These are phyloP conservation scores for Meriones unguiculatus DNA, from an alignment of 2,113 vertebrate species.

Conservation along the genomic window DNA sequence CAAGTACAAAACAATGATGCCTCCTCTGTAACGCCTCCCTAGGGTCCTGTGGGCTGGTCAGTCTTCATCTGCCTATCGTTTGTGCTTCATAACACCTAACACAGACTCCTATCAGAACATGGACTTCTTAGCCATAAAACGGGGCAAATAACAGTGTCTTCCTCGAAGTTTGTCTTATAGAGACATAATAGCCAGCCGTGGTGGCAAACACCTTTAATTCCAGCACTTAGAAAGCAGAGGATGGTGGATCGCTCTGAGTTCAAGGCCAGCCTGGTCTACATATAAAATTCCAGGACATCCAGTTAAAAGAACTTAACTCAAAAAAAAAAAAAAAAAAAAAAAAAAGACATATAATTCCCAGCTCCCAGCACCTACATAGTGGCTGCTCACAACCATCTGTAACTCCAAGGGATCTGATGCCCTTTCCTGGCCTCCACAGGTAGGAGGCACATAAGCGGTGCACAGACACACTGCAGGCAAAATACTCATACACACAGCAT, in stretches of 20 bases:
- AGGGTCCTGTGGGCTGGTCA: not conserved
- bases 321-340: not conserved
- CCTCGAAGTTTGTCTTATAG: not conserved
- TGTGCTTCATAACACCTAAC: not conserved
- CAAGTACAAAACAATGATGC: not conserved
- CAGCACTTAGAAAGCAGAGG: not conserved
- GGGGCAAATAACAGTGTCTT: not conserved
- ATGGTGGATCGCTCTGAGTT: not conserved
- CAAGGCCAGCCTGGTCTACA: not conserved
- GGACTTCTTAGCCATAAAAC: not conserved
- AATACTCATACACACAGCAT: not conserved
- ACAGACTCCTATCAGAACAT: not conserved
- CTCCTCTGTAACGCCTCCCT: not conserved
- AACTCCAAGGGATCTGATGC: not conserved
- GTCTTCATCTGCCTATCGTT: not conserved
- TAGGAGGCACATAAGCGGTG: too few species aligned
- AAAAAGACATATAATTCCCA: not conserved
- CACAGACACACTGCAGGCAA: not conserved
- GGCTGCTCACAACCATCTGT: not conserved
- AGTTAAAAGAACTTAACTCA: not conserved
- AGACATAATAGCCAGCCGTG: not conserved
- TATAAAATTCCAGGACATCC: not conserved
- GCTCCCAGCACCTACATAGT: not conserved
- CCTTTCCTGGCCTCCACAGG: not conserved
- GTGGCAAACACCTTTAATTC: not conserved